Evolutionary conservation across 2,888 invertebrate genomes (phyloP), one percentile per base, ranked within the genome.

Genomic region (Ceriagrion tenellum): DNA sequence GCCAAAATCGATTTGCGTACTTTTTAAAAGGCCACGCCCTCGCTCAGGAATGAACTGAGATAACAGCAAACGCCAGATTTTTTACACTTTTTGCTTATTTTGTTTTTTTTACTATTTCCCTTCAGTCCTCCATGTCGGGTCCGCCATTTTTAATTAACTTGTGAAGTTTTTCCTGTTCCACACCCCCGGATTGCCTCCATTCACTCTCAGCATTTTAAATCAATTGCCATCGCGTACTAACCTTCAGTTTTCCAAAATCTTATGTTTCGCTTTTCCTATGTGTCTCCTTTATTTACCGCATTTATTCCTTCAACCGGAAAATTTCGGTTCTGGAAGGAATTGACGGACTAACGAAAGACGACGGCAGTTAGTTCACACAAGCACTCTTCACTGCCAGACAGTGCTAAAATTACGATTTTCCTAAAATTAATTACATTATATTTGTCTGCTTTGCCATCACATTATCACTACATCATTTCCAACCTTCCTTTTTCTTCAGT

Each of bases 61-160:
- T 91, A 91, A 91, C 91, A 63, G 63, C 63, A 91, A 63, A 20
- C 35, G 91, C 35, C 56, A 63, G 59, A 91, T 30, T 91, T 63
- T 30, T 63, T 35, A 40, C 20, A 35, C 2, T n/a, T 47, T 47
- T 47, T 47, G 47, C 2, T 47, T 47, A 47, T 47, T 47, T 8
- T 47, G 47, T 47, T 47, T 47, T 23, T 69, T 26, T 23, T 69
- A 26, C n/a, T 69, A 26, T 26, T 69, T 26, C 12, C 26, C 26
- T n/a, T 59, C 2, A 13, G 0, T 59, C n/a, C 69, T 69, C 26
- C 69, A 26, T 69, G 26, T 59, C 23, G 18, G 0, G 20, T 56
- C 59, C 90, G 59, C 63, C 91, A 91, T 91, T 63, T 91, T 91
- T 91, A 63, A 91, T 91, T 91, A 63, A 91, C 59, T 63, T 63